Evolutionary conservation across 2,888 invertebrate genomes (phyloP).

Genomic region (Drosophila meridionalis): DNA sequence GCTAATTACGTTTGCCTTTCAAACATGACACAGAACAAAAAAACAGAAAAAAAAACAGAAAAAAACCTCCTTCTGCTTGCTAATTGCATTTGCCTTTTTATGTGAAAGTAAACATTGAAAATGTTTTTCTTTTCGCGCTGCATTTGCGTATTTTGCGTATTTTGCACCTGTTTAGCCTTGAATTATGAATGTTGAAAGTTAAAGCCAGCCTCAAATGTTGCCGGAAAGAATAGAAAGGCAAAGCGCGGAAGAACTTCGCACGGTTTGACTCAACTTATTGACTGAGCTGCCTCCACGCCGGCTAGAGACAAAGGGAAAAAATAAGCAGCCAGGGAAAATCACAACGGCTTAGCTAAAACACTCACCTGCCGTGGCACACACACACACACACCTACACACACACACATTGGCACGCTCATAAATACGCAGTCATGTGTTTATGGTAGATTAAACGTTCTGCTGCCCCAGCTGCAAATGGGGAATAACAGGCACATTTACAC

Average conservation of each 20-base stretch:
- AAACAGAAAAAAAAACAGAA: neutral
- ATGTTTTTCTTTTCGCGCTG: neutral
- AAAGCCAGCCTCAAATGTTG: conserved; percentile 15
- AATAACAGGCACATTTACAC: conserved; percentile 46
- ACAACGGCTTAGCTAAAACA: conserved; percentile 49
- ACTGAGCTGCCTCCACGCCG: conserved; percentile 28
- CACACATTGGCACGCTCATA: conserved; percentile 41
- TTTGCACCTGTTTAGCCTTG: conserved; percentile 3
- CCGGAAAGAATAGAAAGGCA: conserved; percentile 9
- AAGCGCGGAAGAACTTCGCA: conserved; percentile 1
- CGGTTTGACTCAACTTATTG: conserved; percentile 29
- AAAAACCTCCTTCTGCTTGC: neutral
- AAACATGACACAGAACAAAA: too few relatives aligned
- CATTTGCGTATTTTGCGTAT: neutral
- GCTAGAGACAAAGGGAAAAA: neutral
- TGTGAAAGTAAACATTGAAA: neutral
- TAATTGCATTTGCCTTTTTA: conserved; percentile 2
- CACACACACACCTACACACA: conserved; percentile 25
- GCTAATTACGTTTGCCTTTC: conserved; percentile 1
- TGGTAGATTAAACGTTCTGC: conserved; percentile 74
- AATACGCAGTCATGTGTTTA: conserved; percentile 73
- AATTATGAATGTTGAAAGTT: conserved; percentile 7
- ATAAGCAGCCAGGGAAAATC: conserved; percentile 21
- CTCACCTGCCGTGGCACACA: conserved; percentile 56
- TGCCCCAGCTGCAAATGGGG: conserved; percentile 67